Evolutionary conservation across 2,797 vertebrate species (phyloP), one percentile per base, ranked within the genome.

Genomic region (Menidia menidia): DNA sequence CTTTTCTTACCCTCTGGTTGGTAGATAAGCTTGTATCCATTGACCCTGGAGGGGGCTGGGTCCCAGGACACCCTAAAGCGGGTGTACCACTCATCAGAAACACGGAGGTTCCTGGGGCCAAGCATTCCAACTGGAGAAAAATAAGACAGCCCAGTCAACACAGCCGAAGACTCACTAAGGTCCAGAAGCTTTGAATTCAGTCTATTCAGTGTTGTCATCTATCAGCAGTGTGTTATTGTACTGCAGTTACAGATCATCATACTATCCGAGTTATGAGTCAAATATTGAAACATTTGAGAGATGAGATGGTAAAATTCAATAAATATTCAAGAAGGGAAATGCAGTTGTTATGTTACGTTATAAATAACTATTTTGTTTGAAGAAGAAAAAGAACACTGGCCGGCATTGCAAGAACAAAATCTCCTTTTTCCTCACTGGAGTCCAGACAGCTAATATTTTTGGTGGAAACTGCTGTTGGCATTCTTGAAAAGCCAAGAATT

Each of bases 61-160:
- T 99, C 98, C 98, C 98, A 99, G 75, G 97, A 94, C 73, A 98
- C 98, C 73, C 95, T 95, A 94, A 99, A 99, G 75, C 97, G 95
- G 14, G 98, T 99, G 86, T 99, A 99, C 98, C 97, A 99, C 80
- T 99, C 98, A 71, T 99, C 98, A 48, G 97, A 96, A 75, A 99
- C 95, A 32, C 92, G 96, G 68, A 99, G 96, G 87, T 99, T 99
- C 86, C 96, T 96, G 69, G 98, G 98, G 43, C 95, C 96, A 60
- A 98, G 92, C 71, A 99, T 92, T 50, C 95, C 98, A 91, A 96
- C 98, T 99, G 75, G 94, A 53, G 61, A 85, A 69, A 73, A 59
- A 82, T 33, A 39, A 39, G 11, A 68, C 19, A 55, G 47, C 35
- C 64, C 14, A 73, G 55, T 75, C 45, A 87, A 43, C 74, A 69